Percentiles rank a stretch among this genome's conserved stretches.
phyloP scores from a whole-genome alignment of 2,888 invertebrate genomes.

The Lagria hirta region DNA sequence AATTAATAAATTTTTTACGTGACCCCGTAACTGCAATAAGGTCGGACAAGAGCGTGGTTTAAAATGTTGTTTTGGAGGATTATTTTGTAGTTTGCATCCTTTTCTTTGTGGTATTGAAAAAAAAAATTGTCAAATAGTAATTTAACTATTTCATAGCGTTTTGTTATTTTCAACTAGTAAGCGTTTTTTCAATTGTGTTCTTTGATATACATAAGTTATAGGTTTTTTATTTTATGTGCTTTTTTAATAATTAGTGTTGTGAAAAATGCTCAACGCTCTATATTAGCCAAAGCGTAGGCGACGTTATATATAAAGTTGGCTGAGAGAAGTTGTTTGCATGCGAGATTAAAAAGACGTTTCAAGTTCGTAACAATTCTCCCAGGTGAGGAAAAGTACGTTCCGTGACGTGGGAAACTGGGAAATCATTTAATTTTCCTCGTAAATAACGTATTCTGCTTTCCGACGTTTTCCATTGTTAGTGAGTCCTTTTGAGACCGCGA shows the following conservation, averaged over 20 bases:
- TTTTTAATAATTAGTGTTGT: slow-evolving; percentile 34
- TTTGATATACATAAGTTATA: too few species aligned
- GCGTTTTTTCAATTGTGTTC: too few species aligned
- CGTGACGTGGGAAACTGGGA: slow-evolving; percentile 35
- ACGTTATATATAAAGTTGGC: slow-evolving; percentile 34
- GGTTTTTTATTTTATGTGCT: too few species aligned
- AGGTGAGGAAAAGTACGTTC: slow-evolving; percentile 35
- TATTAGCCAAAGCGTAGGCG: slow-evolving; percentile 31
- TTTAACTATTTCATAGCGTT: too few species aligned
- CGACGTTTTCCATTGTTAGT: slow-evolving; percentile 29
- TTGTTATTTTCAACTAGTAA: too few species aligned
- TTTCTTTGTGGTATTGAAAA: too few species aligned
- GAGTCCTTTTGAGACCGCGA: slow-evolving; percentile 28
- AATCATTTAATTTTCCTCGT: slow-evolving; percentile 42
- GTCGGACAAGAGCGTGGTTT: too few species aligned
- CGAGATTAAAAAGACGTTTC: slow-evolving; percentile 48
- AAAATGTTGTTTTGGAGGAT: too few species aligned
- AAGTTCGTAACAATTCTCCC: slow-evolving; percentile 37
- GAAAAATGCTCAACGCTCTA: slow-evolving; percentile 38
- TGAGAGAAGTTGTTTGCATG: slow-evolving; percentile 44
- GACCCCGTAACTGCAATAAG: too few species aligned
- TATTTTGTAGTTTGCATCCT: too few species aligned
- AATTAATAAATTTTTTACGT: too few species aligned
- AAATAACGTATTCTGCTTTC: slow-evolving; percentile 33
- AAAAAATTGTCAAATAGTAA: too few species aligned